Evolutionary conservation across 2,113 vertebrate genomes (phyloP).

Genomic region (Callospermophilus lateralis): DNA sequence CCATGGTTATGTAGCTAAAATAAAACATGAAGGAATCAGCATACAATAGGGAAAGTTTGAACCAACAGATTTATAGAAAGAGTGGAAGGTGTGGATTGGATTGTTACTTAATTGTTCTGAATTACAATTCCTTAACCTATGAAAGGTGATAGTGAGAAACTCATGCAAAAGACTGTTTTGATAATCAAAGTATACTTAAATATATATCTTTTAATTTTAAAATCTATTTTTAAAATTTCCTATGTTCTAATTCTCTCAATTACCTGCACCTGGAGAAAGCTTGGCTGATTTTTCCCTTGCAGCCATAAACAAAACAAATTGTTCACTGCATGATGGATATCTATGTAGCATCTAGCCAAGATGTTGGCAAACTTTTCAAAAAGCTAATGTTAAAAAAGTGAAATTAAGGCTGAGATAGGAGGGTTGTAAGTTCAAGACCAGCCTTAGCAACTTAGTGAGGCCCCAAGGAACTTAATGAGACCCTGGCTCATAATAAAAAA

Average conservation of each 20-base stretch:
- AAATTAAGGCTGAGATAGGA: neutral
- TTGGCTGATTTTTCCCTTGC: neutral
- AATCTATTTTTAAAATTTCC: neutral
- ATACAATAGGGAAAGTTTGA: neutral
- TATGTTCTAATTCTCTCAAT: conserved; percentile 10
- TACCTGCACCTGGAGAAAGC: neutral
- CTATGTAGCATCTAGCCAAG: neutral
- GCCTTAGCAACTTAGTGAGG: too few relatives aligned
- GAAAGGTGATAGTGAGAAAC: neutral
- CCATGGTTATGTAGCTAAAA: neutral
- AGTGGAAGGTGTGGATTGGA: neutral
- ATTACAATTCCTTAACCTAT: neutral
- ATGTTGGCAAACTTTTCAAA: conserved; percentile 2
- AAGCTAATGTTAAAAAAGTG: neutral
- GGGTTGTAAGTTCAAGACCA: too few relatives aligned
- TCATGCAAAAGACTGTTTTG: neutral
- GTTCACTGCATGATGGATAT: neutral
- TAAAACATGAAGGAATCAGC: neutral
- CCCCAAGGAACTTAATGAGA: too few relatives aligned
- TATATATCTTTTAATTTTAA: neutral
- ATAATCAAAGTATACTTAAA: neutral
- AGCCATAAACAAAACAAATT: neutral
- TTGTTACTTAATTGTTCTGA: conserved; percentile 20
- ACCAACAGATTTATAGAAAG: neutral
- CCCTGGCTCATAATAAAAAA: too few relatives aligned